A percentile compares a stretch with the other conserved stretches of the same genome.
These are phyloP conservation scores for Drosophila neutralis DNA, from an alignment of 2,888 invertebrate species.

Conservation along the genomic window DNA sequence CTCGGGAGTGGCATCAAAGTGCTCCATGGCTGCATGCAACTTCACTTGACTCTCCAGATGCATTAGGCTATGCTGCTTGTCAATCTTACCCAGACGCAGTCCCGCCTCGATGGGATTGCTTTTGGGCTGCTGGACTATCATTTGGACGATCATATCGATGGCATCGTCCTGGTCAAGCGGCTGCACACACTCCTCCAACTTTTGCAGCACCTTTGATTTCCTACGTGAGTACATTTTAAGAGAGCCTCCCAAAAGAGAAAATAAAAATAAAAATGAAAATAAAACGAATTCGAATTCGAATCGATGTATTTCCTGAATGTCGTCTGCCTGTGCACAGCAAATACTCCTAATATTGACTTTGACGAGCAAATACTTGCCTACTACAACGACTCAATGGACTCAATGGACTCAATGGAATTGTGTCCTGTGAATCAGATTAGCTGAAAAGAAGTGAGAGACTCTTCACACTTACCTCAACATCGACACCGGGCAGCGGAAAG, in stretches of 20 bases:
- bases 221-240: slow-evolving; percentile 47
- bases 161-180: slow-evolving; percentile 54
- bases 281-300: slow-evolving; percentile 29
- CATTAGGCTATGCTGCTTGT: slow-evolving; percentile 40
- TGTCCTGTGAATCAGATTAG: slow-evolving; percentile 28
- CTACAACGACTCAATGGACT: slow-evolving; percentile 19
- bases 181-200: slow-evolving; percentile 46
- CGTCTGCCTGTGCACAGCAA: slow-evolving; percentile 7
- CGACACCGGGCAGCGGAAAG: slow-evolving; percentile 92
- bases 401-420: slow-evolving; percentile 28
- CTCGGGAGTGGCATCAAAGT: slow-evolving; percentile 39
- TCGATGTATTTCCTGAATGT: slow-evolving; percentile 10
- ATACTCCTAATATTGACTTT: slow-evolving; percentile 41
- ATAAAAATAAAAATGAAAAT: neutral
- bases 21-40: slow-evolving; percentile 51
- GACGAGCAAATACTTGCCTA: slow-evolving; percentile 20
- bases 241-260: slow-evolving; percentile 12
- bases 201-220: slow-evolving; percentile 66
- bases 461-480: slow-evolving; percentile 91
- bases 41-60: slow-evolving; percentile 54
- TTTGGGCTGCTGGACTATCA: slow-evolving; percentile 53
- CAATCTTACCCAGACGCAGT: slow-evolving; percentile 27
- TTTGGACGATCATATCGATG: slow-evolving; percentile 48
- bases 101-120: slow-evolving; percentile 50
- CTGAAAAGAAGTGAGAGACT: slow-evolving; percentile 59